Evolutionary conservation across 2,888 invertebrate genomes (phyloP), one percentile per base, ranked within the genome.

Genomic region (Serripes groenlandicus): DNA sequence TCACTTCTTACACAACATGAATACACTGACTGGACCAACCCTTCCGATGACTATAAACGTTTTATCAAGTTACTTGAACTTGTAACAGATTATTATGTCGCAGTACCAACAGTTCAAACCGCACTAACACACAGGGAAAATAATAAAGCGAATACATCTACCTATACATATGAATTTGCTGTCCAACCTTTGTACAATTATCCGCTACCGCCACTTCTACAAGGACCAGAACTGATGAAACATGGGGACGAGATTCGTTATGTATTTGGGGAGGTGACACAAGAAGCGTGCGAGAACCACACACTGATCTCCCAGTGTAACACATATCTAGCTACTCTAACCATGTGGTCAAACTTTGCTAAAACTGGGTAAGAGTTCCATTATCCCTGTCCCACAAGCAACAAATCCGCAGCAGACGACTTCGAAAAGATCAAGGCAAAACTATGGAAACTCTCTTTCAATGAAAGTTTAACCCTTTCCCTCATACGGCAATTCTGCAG

Each of bases 281-380:
- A 37, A 11, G n/a, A 21, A 21, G 34, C 37, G 7, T 37, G 28
- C 1, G 28, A 72, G 15, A n/a, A 35, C 9, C 30, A 18, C 3
- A 23, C 7, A 3, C 26, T 21, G 7, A 30, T 34, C 23, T 21
- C 11, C 3, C 5, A 18, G 58, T 52, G 15, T 18, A 37, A 52
- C 35, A 58, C 18, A 5, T 42, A 58, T 18, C 35, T 72, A 3
- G 52, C 70, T 54, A 37, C 60, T 0, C 34, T 72, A 37, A 72
- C 58, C 11, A 58, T 58, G 58, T 72, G 72, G 72, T 21, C 72
- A 15, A 72, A 72, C 60, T 72, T 72, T 35, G 72, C 72, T 1
- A 58, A 60, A 21, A 35, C 72, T 15, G 72, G 72, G 72, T 72
- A 72, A 56, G 37, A 56, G 34, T n/a, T n/a, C n/a, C n/a, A n/a